These are phyloP conservation scores for Stomatorhinus ivindoensis DNA, from an alignment of 2,113 vertebrate genomes.

Conservation along the genomic window DNA sequence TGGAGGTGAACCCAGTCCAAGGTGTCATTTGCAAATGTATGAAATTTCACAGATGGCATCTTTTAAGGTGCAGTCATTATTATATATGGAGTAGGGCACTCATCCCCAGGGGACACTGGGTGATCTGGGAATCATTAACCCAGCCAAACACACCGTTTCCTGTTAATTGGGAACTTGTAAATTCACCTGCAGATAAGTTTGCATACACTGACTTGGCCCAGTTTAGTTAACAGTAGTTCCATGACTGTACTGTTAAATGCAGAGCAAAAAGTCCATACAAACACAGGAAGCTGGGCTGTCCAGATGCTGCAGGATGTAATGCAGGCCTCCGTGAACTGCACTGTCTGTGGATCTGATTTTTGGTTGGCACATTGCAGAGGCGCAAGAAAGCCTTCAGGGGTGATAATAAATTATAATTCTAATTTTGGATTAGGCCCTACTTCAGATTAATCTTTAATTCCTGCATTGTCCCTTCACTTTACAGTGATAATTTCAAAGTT, in stretches of 20 bases:
- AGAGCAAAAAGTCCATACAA: background rate
- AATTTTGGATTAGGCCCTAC: background rate
- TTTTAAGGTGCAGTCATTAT: background rate
- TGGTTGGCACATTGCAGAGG: background rate
- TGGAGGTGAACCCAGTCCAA: background rate
- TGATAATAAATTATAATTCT: background rate
- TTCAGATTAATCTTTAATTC: background rate
- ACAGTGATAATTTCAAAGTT: background rate
- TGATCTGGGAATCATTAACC: background rate
- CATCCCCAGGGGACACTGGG: background rate
- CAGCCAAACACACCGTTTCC: background rate
- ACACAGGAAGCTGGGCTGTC: background rate
- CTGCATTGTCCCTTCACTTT: background rate
- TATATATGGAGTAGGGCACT: background rate
- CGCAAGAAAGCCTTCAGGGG: background rate
- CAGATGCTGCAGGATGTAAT: background rate
- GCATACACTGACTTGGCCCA: background rate
- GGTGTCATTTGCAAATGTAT: background rate
- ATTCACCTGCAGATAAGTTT: background rate
- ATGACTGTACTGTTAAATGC: background rate
- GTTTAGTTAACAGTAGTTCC: background rate
- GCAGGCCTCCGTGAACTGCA: background rate
- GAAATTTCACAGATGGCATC: background rate
- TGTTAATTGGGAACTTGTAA: background rate
- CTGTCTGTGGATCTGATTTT: background rate